A percentile compares a stretch with the other conserved stretches of the same genome.
phyloP scores from a whole-genome alignment of 2,797 vertebrate species.

The Furcifer pardalis region DNA sequence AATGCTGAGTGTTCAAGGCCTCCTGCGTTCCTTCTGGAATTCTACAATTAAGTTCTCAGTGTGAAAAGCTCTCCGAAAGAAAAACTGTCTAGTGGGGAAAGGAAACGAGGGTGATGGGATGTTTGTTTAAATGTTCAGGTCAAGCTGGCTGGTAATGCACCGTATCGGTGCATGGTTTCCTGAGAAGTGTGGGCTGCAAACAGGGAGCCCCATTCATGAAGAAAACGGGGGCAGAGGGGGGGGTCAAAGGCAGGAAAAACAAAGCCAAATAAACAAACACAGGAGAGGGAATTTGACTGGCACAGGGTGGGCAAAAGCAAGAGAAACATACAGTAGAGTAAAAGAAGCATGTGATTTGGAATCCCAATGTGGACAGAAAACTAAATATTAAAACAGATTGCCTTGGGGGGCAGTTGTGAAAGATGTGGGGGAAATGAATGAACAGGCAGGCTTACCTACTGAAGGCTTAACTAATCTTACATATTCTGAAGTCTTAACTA shows the following conservation, averaged over 20 bases:
- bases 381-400: neutral
- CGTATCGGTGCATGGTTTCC: neutral
- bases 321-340: rapidly evolving
- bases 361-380: neutral
- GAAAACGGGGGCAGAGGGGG: too few relatives aligned
- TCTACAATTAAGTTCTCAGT: constrained; percentile 9
- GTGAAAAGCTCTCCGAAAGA: neutral
- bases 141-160: neutral
- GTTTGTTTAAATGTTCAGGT: neutral
- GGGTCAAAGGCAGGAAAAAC: too few relatives aligned
- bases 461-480: too few relatives aligned
- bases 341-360: neutral
- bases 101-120: constrained; percentile 7
- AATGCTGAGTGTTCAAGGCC: neutral
- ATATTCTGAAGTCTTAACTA: too few relatives aligned
- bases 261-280: neutral
- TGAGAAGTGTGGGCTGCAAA: neutral
- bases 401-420: too few relatives aligned
- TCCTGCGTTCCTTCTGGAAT: neutral
- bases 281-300: neutral
- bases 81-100: neutral
- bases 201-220: too few relatives aligned
- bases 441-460: too few relatives aligned
- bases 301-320: neutral
- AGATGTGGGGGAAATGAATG: too few relatives aligned